Conservation (phyloP, 2,113 vertebrate genomes). For the Erythrolamprus reginae region DNA sequence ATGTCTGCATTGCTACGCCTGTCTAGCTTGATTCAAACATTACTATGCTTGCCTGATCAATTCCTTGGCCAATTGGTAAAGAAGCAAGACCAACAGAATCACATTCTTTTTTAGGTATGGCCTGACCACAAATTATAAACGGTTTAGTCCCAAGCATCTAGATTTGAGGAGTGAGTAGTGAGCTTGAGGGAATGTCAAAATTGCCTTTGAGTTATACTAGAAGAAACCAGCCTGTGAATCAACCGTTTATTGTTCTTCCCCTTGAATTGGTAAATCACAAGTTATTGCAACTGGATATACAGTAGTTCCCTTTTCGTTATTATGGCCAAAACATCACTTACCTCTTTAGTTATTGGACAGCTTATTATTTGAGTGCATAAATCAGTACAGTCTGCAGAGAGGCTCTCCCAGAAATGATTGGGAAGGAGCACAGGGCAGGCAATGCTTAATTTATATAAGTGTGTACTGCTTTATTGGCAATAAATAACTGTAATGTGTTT, state of each 20-base stretch:
- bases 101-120: background rate
- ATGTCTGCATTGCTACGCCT: background rate
- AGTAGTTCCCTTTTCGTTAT: background rate
- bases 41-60: background rate
- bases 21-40: background rate
- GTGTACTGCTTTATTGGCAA: background rate
- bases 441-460: background rate
- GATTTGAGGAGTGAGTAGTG: background rate
- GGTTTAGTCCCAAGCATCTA: background rate
- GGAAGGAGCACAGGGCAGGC: background rate
- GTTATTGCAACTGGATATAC: background rate
- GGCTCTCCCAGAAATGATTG: background rate
- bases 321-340: background rate
- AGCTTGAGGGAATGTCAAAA: background rate
- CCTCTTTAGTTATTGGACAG: background rate
- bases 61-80: background rate
- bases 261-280: background rate
- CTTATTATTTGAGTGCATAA: background rate
- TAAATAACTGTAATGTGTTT: background rate
- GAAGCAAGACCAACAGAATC: background rate
- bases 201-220: background rate
- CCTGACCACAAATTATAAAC: background rate
- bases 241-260: background rate
- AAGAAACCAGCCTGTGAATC: background rate
- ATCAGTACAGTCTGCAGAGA: background rate